phyloP scores from a whole-genome alignment of 2,888 invertebrate species.

The Drosophila limbata region DNA sequence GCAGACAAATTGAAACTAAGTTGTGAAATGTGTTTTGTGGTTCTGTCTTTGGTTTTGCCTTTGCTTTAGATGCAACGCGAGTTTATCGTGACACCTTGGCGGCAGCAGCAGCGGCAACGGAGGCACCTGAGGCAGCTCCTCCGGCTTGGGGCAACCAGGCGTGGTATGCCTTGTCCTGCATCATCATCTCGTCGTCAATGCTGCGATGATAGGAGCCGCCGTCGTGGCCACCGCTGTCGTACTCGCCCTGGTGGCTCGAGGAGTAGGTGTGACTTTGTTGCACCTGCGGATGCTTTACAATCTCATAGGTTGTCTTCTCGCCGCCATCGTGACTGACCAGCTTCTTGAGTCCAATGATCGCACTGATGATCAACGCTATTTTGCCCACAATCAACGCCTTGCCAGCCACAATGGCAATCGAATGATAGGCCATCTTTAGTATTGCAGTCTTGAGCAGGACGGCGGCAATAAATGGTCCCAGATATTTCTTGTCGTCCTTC shows the following conservation, averaged over 20 bases:
- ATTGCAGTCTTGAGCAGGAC: conserved; percentile 90
- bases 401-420: conserved; percentile 91
- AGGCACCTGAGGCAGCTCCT: conserved; percentile 9
- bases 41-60: conserved; percentile 74
- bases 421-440: conserved; percentile 90
- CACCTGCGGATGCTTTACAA: conserved; percentile 94
- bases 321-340: conserved; percentile 89
- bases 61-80: conserved; percentile 10
- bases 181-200: conserved; percentile 87
- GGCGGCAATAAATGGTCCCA: conserved; percentile 89
- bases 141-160: conserved; percentile 85
- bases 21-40: conserved; percentile 30
- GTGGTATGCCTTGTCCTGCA: conserved; percentile 88
- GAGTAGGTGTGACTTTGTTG: conserved; percentile 92
- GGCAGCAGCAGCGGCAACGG: conserved; percentile 9
- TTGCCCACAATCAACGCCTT: conserved; percentile 93
- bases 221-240: conserved; percentile 87
- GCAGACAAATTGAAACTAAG: conserved; percentile 66
- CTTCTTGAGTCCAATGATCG: conserved; percentile 93
- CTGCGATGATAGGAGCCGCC: conserved; percentile 87
- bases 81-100: conserved; percentile 62
- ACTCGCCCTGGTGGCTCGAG: conserved; percentile 88
- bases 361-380: conserved; percentile 92
- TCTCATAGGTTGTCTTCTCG: conserved; percentile 93
- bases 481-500: conserved; percentile 87